phyloP scores from a whole-genome alignment of 2,797 vertebrate species.

The Serranus cabrilla region DNA sequence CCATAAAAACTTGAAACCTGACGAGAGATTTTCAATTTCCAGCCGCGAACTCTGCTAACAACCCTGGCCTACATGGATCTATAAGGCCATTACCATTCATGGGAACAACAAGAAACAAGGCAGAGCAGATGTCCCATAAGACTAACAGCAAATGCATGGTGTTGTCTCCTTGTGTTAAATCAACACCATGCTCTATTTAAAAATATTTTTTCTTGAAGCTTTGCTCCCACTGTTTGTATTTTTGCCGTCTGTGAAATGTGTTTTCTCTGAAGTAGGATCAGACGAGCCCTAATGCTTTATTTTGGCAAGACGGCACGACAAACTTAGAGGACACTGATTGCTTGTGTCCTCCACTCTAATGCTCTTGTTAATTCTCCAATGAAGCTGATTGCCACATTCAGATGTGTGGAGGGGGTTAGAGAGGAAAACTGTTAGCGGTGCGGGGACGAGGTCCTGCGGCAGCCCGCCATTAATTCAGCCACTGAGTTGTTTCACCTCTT shows the following conservation, averaged over 20 bases:
- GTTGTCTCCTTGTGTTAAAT: slow-evolving; percentile 68
- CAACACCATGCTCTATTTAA: slow-evolving; percentile 61
- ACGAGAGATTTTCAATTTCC: slow-evolving; percentile 76
- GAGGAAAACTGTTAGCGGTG: slow-evolving; percentile 47
- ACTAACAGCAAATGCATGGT: slow-evolving; percentile 62
- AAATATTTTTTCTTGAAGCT: slow-evolving; percentile 50
- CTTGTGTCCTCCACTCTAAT: slow-evolving; percentile 84
- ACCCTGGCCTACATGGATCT: slow-evolving; percentile 60
- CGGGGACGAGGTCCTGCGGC: slow-evolving; percentile 41
- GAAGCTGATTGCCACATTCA: slow-evolving; percentile 76
- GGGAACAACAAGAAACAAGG: slow-evolving; percentile 60
- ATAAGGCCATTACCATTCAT: slow-evolving; percentile 72
- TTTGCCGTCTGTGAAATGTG: slow-evolving; percentile 50
- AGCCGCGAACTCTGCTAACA: slow-evolving; percentile 60
- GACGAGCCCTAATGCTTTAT: slow-evolving; percentile 71
- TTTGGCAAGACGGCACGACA: slow-evolving; percentile 74
- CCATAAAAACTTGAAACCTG: slow-evolving; percentile 45
- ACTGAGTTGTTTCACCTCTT: slow-evolving; percentile 60
- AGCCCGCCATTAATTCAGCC: slow-evolving; percentile 61
- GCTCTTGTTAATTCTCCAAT: slow-evolving; percentile 81
- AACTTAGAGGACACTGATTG: slow-evolving; percentile 78
- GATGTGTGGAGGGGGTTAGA: slow-evolving; percentile 60
- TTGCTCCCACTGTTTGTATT: slow-evolving; percentile 45
- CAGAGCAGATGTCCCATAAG: slow-evolving; percentile 59
- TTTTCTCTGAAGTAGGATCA: slow-evolving; percentile 61